phyloP scores from a whole-genome alignment of 2,113 vertebrate genomes.

The Lipotes vexillifer region DNA sequence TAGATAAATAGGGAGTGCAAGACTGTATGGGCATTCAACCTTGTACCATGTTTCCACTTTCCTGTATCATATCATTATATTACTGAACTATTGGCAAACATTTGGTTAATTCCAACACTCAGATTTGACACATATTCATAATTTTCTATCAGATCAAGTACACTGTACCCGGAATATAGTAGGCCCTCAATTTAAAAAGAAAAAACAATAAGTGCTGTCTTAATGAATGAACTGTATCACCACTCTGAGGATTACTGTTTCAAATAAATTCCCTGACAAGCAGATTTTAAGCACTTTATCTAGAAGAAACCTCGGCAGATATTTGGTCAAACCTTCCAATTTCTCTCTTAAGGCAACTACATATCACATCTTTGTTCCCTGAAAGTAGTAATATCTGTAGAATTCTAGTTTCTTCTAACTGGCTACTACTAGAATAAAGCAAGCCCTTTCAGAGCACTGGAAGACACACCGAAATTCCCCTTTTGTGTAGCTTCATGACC shows the following conservation, averaged over 20 bases:
- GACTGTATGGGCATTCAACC: no score
- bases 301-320: not conserved
- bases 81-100: not conserved
- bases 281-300: not conserved
- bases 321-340: not conserved
- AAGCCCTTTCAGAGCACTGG: not conserved
- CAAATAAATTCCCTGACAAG: not conserved
- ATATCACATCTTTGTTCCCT: not conserved
- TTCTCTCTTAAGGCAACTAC: not conserved
- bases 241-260: not conserved
- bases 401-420: not conserved
- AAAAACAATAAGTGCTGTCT: not conserved
- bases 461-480: constrained; percentile 23
- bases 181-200: not conserved
- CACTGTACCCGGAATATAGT: not conserved
- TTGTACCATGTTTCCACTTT: not conserved
- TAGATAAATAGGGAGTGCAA: not conserved
- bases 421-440: not conserved
- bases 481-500: not conserved
- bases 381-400: not conserved
- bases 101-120: not conserved
- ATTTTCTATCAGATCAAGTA: not conserved
- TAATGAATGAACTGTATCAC: not conserved
- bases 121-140: not conserved
- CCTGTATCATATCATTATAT: not conserved